Conservation (phyloP, 92 coral and sea anemone species). For the Hydrozoanthus gracilis region DNA sequence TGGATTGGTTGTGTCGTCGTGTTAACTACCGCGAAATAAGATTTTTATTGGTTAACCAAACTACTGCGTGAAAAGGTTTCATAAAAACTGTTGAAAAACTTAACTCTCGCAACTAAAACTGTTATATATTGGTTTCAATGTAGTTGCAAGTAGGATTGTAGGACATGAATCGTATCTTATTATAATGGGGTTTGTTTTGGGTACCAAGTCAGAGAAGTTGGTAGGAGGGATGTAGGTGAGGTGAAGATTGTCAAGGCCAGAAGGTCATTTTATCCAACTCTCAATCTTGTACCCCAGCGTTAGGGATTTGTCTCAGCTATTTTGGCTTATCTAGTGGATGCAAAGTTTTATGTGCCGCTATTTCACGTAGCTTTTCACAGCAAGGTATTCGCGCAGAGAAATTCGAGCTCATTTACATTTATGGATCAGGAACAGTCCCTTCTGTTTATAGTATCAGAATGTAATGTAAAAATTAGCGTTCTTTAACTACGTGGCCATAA, state of each 20-base stretch:
- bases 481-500: conserved; percentile 1
- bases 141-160: too few species aligned
- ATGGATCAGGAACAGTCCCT: not conserved
- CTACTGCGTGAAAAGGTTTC: too few species aligned
- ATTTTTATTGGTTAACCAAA: too few species aligned
- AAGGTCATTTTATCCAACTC: not conserved
- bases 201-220: too few species aligned
- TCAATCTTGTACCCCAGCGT: conserved; percentile 22
- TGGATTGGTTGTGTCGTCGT: too few species aligned
- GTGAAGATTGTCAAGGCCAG: not conserved
- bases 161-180: too few species aligned
- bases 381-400: not conserved
- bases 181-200: too few species aligned
- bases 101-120: too few species aligned
- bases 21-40: too few species aligned
- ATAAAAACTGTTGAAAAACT: too few species aligned
- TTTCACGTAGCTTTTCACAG: not conserved
- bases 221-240: not conserved
- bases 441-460: not conserved
- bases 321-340: not conserved
- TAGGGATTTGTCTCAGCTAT: conserved; percentile 6
- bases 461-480: conserved; percentile 2
- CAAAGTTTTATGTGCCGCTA: not conserved
- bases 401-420: not conserved
- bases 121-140: too few species aligned